Evolutionary conservation across 1,140 invertebrate genomes (phyloP).

Genomic region (Euwallacea similis): DNA sequence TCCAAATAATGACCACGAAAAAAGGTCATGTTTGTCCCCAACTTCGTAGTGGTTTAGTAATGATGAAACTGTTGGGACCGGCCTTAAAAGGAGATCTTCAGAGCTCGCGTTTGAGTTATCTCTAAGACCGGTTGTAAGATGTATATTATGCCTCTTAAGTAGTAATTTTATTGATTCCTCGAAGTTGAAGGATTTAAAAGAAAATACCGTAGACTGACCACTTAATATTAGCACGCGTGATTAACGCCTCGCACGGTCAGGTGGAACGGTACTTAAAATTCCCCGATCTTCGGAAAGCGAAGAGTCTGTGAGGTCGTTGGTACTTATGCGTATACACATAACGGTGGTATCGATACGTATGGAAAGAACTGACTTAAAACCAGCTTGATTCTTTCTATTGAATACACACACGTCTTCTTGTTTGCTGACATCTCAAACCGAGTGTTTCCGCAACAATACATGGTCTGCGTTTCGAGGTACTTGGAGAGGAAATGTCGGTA

Average conservation of each 20-base stretch:
- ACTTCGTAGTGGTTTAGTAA: no score
- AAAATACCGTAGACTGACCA: neutral
- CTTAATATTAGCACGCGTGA: conserved; percentile 9
- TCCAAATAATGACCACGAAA: no score
- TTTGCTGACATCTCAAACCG: conserved; percentile 16
- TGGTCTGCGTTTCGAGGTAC: neutral
- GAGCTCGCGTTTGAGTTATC: no score
- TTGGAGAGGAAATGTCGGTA: conserved; percentile 4
- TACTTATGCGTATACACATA: conserved; percentile 24
- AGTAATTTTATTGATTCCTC: no score
- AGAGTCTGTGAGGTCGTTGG: conserved; percentile 26
- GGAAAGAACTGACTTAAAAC: conserved; percentile 15
- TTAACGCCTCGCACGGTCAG: neutral
- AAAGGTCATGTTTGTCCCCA: no score
- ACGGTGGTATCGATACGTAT: conserved; percentile 14
- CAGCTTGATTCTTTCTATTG: conserved; percentile 25
- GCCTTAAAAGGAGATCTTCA: no score
- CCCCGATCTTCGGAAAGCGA: conserved; percentile 12
- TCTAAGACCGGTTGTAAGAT: no score
- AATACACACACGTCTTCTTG: conserved; percentile 3
- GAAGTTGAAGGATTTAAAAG: no score
- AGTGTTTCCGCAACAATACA: conserved; percentile 20
- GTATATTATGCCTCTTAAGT: no score
- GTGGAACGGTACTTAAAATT: conserved; percentile 20
- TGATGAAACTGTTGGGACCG: no score